phyloP scores from a whole-genome alignment of 2,888 invertebrate species.

The Pristionchus fissidentatus region DNA sequence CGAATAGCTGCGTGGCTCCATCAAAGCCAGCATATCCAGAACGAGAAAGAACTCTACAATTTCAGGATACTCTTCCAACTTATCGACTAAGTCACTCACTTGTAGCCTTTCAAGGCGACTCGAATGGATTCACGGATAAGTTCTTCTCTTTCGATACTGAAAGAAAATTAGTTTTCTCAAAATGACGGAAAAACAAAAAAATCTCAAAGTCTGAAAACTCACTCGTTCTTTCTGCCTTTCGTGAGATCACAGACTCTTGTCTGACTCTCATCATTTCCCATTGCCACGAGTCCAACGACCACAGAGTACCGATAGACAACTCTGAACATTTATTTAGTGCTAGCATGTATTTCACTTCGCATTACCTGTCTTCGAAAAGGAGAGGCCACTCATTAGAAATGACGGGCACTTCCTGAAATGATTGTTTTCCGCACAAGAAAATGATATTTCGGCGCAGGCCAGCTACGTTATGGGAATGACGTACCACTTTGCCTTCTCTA shows the following conservation, averaged over 20 bases:
- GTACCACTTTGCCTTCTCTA: conserved; percentile 29
- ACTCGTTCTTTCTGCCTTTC: conserved; percentile 43
- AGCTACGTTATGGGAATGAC: background rate
- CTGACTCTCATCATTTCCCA: background rate
- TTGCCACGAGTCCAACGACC: background rate
- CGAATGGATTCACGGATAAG: background rate
- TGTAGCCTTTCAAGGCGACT: background rate
- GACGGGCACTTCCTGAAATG: background rate
- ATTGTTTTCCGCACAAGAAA: background rate
- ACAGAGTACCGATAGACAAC: conserved; percentile 20
- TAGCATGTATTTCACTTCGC: background rate
- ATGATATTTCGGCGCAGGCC: too few relatives aligned
- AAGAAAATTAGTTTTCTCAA: background rate
- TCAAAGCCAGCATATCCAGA: too few relatives aligned
- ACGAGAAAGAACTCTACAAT: background rate
- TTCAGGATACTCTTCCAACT: background rate
- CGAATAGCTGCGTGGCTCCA: too few relatives aligned
- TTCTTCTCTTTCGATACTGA: background rate
- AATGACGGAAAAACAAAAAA: background rate
- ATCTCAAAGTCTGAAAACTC: background rate
- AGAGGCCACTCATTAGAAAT: background rate
- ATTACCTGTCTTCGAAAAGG: background rate
- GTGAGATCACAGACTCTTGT: background rate
- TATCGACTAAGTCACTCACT: background rate
- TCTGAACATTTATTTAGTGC: conserved; percentile 8